A percentile compares a stretch with the other conserved stretches of the same genome.
Evolutionary conservation across 2,797 vertebrate species (phyloP).

Genomic region (Muraenolepis orangiensis): DNA sequence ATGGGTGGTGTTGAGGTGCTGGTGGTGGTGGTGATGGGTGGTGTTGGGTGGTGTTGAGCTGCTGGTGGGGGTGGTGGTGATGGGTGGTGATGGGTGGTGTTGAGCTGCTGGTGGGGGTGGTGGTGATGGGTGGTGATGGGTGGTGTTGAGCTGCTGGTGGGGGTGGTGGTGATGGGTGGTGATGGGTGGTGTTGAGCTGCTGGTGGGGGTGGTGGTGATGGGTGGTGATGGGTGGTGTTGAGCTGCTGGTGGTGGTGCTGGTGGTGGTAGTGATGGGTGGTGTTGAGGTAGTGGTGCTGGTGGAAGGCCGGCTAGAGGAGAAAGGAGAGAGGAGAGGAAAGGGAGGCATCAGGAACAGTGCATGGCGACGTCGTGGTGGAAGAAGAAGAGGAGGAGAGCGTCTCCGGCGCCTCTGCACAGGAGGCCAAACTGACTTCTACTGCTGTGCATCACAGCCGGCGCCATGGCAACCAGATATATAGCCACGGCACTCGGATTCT

Average conservation of each 20-base stretch:
- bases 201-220: not conserved
- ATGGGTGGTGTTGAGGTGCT: not conserved
- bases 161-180: slow-evolving; percentile 13
- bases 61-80: not conserved
- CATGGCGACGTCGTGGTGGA: no score
- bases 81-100: slow-evolving; percentile 3
- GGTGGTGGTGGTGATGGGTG: slow-evolving; percentile 1
- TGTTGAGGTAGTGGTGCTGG: not conserved
- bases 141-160: no score
- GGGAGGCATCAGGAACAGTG: no score
- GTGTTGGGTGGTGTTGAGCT: not conserved
- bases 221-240: slow-evolving; percentile 1
- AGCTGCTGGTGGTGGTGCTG: not conserved
- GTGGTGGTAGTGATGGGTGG: slow-evolving; percentile 12
- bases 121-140: slow-evolving; percentile 16
- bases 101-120: not conserved
- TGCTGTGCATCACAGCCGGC: not conserved
- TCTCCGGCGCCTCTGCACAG: not conserved
- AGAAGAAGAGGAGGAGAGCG: not conserved
- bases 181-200: not conserved
- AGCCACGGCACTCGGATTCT: not conserved
- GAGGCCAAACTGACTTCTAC: not conserved
- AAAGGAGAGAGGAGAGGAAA: no score
- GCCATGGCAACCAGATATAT: not conserved
- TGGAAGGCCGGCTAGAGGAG: not conserved